A percentile compares a stretch with the other conserved stretches of the same genome.
phyloP scores from a whole-genome alignment of 1,140 invertebrate species.

The Oreohelix idahoensis region DNA sequence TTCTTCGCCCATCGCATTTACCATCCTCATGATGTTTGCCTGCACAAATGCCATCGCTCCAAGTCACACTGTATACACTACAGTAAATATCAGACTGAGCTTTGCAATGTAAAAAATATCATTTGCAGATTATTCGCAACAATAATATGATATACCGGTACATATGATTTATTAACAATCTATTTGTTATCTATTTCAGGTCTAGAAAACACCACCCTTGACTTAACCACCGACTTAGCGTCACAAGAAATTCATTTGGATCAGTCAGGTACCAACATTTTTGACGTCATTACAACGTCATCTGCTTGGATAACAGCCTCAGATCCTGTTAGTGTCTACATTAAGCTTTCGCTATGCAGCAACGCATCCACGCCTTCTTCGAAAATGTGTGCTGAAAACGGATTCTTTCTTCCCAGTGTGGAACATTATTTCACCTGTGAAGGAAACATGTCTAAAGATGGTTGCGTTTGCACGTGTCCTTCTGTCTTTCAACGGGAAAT shows the following conservation, averaged over 20 bases:
- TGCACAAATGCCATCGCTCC: too few species aligned
- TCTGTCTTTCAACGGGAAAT: conserved; percentile 29
- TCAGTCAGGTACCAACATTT: background rate
- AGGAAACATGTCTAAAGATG: conserved; percentile 11
- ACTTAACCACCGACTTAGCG: background rate
- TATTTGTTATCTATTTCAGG: conserved; percentile 27
- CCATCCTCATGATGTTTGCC: too few species aligned
- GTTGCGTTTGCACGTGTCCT: conserved; percentile 36
- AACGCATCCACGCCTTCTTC: background rate
- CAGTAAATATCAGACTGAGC: too few species aligned
- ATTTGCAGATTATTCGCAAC: too few species aligned
- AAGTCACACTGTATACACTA: too few species aligned
- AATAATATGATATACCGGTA: too few species aligned
- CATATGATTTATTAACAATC: too few species aligned
- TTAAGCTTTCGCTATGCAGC: conserved; percentile 10
- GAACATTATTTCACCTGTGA: conserved; percentile 46
- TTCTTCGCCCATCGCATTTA: too few species aligned
- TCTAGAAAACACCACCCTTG: conserved; percentile 14
- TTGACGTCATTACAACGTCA: background rate
- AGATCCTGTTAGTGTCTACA: conserved; percentile 17
- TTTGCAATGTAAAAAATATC: too few species aligned
- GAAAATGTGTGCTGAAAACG: conserved; percentile 34
- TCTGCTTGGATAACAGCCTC: conserved; percentile 28
- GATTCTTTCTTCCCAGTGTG: conserved; percentile 44
- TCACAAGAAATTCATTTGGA: background rate